Evolutionary conservation across 2,113 vertebrate species (phyloP).

Genomic region (Passer domesticus): DNA sequence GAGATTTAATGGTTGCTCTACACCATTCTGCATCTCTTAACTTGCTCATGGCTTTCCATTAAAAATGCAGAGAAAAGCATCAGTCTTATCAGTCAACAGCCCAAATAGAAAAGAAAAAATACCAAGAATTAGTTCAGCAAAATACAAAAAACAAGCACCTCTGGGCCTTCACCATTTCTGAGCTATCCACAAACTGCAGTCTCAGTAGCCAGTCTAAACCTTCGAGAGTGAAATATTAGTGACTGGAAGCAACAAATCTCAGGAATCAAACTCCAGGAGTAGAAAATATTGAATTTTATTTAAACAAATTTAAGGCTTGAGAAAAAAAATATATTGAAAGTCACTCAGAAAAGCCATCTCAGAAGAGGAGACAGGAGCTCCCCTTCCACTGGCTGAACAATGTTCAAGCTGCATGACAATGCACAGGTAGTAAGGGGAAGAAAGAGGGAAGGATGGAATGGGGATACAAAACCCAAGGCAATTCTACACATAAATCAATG

Average conservation of each 20-base stretch:
- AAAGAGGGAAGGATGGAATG: neutral
- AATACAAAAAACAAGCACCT: neutral
- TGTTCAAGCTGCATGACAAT: neutral
- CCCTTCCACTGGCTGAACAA: neutral
- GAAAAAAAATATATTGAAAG: neutral
- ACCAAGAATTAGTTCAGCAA: neutral
- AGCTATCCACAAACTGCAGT: neutral
- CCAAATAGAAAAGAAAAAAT: neutral
- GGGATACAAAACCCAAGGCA: neutral
- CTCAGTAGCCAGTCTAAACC: neutral
- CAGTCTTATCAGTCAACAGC: neutral
- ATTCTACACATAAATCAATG: neutral
- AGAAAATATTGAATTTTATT: constrained; percentile 57
- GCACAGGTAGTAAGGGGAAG: neutral
- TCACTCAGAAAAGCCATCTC: neutral
- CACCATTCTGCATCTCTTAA: neutral
- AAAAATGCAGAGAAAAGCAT: neutral
- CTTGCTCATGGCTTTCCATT: neutral
- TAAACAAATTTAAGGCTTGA: constrained; percentile 40
- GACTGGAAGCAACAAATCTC: neutral
- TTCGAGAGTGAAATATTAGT: neutral
- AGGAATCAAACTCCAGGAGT: neutral
- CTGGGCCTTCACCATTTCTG: neutral
- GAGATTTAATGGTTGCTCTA: neutral
- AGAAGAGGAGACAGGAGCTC: neutral